Percentiles rank a stretch among this genome's conserved stretches.
Conservation (phyloP, 1,140 invertebrate genomes). For the Cotesia chilonis region DNA sequence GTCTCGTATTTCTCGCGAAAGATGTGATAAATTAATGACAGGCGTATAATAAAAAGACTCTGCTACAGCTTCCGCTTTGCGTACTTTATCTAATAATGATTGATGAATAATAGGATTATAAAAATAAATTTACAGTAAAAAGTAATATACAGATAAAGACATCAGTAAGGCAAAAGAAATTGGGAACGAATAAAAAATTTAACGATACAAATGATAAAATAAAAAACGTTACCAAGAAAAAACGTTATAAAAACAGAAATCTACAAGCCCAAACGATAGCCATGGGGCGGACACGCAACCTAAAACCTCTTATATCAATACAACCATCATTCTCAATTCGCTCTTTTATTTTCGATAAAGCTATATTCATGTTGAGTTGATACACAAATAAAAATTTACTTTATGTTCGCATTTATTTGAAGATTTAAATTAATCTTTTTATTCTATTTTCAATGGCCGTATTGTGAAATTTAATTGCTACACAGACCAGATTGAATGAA, state of each 20-base stretch:
- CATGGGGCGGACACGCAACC: not conserved
- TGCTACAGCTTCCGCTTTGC: not conserved
- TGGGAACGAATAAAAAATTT: not conserved
- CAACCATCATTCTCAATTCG: not conserved
- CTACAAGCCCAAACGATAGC: not conserved
- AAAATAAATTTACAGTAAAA: not conserved
- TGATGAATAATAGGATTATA: not conserved
- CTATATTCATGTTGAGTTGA: not conserved
- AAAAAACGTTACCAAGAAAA: not conserved
- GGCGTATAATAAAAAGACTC: not conserved
- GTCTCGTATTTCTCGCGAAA: conserved; percentile 44
- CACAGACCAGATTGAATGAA: no score
- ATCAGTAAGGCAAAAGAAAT: not conserved
- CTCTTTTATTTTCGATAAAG: no score
- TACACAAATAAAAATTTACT: no score
- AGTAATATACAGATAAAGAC: not conserved
- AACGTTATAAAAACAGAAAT: not conserved
- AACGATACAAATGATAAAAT: not conserved
- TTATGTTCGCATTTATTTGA: no score
- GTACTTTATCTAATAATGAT: conserved; percentile 2
- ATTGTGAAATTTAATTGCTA: no score
- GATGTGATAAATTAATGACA: conserved; percentile 43
- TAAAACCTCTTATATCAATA: not conserved
- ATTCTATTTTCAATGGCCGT: no score
- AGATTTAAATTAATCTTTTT: no score